Conservation (phyloP, 2,797 vertebrate species). For the Prunella strophiata region DNA sequence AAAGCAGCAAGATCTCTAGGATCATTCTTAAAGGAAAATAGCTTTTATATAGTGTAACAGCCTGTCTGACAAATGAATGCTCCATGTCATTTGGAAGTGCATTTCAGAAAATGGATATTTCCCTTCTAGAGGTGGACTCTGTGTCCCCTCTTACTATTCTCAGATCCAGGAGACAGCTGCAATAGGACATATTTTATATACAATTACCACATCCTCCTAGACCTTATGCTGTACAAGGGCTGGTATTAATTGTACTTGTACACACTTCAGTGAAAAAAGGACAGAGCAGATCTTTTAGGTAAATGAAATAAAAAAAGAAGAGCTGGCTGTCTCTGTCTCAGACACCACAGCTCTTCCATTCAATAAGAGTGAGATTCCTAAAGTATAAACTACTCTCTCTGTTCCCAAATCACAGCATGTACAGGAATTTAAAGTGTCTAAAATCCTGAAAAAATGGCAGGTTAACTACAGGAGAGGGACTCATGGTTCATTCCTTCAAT, state of each 20-base stretch:
- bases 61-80: not conserved
- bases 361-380: not conserved
- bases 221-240: not conserved
- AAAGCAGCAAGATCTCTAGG: not conserved
- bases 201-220: not conserved
- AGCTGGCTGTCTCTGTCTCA: not conserved
- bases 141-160: not conserved
- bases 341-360: not conserved
- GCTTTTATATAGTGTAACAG: not conserved
- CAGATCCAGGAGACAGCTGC: not conserved
- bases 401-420: not conserved
- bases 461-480: not conserved
- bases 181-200: not conserved
- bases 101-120: not conserved
- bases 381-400: not conserved
- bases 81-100: accelerated
- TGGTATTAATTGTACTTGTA: not conserved
- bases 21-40: not conserved
- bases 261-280: not conserved
- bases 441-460: not conserved
- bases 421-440: not conserved
- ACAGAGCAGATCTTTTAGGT: not conserved
- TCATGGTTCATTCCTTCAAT: not conserved
- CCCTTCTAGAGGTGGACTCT: not conserved
- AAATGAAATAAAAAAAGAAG: not conserved